Evolutionary conservation across 2,113 vertebrate species (phyloP).

Genomic region (Charadrius vociferus): DNA sequence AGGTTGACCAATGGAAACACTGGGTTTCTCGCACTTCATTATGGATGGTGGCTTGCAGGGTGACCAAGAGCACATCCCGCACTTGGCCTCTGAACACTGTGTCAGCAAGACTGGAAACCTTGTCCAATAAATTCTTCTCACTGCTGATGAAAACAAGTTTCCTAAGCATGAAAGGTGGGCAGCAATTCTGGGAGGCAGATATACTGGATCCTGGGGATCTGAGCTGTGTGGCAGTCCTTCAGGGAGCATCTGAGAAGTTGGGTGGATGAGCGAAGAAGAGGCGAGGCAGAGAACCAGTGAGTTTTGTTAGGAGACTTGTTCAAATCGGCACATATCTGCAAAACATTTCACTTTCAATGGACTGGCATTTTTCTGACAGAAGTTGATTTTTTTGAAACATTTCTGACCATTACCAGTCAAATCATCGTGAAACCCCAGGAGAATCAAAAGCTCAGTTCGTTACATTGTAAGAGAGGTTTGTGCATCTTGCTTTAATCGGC

Average conservation of each 20-base stretch:
- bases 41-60: background rate
- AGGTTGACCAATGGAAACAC: background rate
- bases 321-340: background rate
- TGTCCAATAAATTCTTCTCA: background rate
- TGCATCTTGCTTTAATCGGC: background rate
- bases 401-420: background rate
- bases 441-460: background rate
- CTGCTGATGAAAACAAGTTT: background rate
- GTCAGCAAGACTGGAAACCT: background rate
- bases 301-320: background rate
- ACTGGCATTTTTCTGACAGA: background rate
- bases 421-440: background rate
- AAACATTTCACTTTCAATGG: background rate
- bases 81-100: background rate
- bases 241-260: background rate
- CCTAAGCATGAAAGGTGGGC: background rate
- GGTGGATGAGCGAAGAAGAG: background rate
- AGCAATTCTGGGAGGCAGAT: background rate
- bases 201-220: background rate
- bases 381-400: background rate
- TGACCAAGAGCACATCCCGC: background rate
- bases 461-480: background rate
- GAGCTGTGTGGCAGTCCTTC: background rate
- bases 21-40: background rate
- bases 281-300: background rate